Percentiles rank a stretch among this genome's conserved stretches.
Conservation (phyloP, 2,113 vertebrate species). For the Nerophis lumbriciformis region DNA sequence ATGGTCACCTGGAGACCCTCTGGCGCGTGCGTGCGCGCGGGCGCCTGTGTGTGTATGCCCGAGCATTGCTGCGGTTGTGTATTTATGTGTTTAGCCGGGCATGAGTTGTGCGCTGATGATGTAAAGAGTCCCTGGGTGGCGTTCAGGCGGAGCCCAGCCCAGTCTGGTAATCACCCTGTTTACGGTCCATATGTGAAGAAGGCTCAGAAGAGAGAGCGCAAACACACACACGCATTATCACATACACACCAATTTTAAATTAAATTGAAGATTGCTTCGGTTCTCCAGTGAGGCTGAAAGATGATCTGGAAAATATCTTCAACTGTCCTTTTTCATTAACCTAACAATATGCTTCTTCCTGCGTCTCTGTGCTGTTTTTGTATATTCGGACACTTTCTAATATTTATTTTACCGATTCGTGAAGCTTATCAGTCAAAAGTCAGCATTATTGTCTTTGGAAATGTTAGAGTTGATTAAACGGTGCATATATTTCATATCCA, state of each 20-base stretch:
- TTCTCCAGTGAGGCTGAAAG: conserved; percentile 20
- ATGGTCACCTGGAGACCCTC: conserved; percentile 64
- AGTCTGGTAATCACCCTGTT: conserved; percentile 75
- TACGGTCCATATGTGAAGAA: conserved; percentile 75
- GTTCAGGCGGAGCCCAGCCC: conserved; percentile 69
- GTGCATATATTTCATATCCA: too few relatives aligned
- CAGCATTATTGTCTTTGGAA: too few relatives aligned
- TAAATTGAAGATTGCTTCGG: conserved; percentile 37
- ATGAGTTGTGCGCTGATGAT: conserved; percentile 67
- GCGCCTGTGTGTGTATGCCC: conserved; percentile 10
- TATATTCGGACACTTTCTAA: not conserved
- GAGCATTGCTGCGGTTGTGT: conserved; percentile 22
- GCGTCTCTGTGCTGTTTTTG: not conserved
- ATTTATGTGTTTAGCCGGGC: conserved; percentile 63
- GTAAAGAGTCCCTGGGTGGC: conserved; percentile 73
- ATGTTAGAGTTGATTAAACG: too few relatives aligned
- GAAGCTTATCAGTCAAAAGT: too few relatives aligned
- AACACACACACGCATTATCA: conserved; percentile 30
- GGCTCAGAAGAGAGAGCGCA: conserved; percentile 53
- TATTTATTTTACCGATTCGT: not conserved
- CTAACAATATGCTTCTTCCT: conserved; percentile 1
- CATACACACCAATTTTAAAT: conserved; percentile 35
- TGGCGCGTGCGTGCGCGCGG: not conserved
- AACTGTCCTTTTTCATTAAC: conserved; percentile 2
- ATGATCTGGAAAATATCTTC: conserved; percentile 15